Evolutionary conservation across 64 coral and sea anemone genomes (phyloP).

Genomic region (Montipora cactus): DNA sequence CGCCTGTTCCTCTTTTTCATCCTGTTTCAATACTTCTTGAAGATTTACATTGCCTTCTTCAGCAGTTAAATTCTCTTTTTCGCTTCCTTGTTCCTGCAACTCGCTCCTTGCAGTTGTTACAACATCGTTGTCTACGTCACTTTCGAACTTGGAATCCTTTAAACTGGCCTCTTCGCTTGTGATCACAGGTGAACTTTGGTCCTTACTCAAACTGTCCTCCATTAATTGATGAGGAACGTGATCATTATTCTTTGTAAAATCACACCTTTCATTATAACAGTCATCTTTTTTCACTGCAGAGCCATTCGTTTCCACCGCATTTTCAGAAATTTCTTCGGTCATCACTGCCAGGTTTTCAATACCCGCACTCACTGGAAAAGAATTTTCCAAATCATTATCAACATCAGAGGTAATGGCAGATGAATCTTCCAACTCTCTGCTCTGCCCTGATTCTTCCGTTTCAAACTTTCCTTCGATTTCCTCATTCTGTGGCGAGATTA

Average conservation of each 20-base stretch:
- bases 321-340: background rate
- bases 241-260: background rate
- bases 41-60: background rate
- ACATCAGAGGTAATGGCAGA: too few species aligned
- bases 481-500: background rate
- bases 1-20: background rate
- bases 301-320: background rate
- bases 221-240: background rate
- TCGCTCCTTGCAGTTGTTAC: background rate
- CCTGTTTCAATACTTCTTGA: background rate
- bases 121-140: background rate
- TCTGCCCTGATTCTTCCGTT: background rate
- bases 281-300: background rate
- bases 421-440: background rate
- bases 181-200: background rate
- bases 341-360: background rate
- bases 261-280: background rate
- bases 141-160: background rate
- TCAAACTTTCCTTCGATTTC: background rate
- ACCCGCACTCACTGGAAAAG: background rate
- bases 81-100: background rate
- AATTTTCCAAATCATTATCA: too few species aligned
- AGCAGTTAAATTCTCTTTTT: background rate
- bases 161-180: background rate
- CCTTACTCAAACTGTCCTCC: background rate